phyloP scores from a whole-genome alignment of 1,140 invertebrate species.

The Pissodes strobi region DNA sequence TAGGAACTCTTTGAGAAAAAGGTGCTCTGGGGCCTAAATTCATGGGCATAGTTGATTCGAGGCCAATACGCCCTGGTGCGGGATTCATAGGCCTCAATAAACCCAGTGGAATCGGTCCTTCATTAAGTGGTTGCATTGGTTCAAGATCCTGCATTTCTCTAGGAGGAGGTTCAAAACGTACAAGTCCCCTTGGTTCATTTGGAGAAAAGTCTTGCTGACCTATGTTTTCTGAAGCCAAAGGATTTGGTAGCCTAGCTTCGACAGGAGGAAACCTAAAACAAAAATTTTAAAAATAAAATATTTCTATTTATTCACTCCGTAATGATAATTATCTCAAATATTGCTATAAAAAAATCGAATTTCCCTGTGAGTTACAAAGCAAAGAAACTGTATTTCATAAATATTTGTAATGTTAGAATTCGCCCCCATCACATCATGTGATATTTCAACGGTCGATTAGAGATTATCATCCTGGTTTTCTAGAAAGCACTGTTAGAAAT shows the following conservation, averaged over 20 bases:
- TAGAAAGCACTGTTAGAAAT: too few species aligned
- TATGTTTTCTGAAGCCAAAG: neutral
- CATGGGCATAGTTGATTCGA: neutral
- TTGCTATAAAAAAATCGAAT: neutral
- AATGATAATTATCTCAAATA: neutral
- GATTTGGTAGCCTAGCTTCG: neutral
- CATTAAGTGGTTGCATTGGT: neutral
- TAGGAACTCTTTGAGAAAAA: neutral
- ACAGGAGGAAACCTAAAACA: neutral
- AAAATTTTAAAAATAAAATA: neutral
- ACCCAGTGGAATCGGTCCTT: neutral
- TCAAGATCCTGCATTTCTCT: too few species aligned
- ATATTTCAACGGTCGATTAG: too few species aligned
- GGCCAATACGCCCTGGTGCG: neutral
- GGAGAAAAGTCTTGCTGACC: neutral
- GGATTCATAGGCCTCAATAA: neutral
- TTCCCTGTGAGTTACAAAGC: too few species aligned
- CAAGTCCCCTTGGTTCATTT: neutral
- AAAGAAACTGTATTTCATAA: too few species aligned
- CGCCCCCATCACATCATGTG: too few species aligned
- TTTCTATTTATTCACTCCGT: neutral
- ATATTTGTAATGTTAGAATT: too few species aligned
- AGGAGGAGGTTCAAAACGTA: neutral
- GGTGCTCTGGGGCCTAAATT: neutral
- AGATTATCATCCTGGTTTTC: too few species aligned